Percentiles rank a stretch among this genome's conserved stretches.
Conservation (phyloP, 2,113 vertebrate species). For the Psittacara wagleri region DNA sequence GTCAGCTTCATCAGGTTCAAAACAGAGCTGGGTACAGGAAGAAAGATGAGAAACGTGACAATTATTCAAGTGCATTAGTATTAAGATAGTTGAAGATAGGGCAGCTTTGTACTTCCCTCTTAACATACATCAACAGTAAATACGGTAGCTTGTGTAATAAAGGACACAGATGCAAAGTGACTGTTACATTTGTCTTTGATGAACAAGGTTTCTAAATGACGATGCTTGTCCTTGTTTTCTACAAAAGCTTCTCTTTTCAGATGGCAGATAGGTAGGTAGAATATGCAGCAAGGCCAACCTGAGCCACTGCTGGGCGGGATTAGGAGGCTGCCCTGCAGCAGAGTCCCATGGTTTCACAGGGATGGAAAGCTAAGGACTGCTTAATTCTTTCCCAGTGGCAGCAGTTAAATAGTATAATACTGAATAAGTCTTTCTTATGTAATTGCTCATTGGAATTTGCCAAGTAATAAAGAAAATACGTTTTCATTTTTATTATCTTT, state of each 20-base stretch:
- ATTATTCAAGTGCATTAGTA: not conserved
- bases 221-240: not conserved
- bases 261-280: not conserved
- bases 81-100: not conserved
- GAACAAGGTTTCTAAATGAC: not conserved
- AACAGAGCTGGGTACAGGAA: not conserved
- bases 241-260: not conserved
- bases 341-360: not conserved
- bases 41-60: not conserved
- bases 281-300: not conserved
- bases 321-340: not conserved
- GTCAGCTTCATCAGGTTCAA: not conserved
- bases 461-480: not conserved
- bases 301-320: not conserved
- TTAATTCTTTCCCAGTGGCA: not conserved
- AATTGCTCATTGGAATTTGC: not conserved
- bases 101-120: not conserved
- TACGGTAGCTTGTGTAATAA: not conserved
- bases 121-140: not conserved
- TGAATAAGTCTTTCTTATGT: not conserved
- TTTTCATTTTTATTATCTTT: slow-evolving; percentile 1
- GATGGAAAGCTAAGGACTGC: not conserved
- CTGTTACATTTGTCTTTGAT: not conserved
- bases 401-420: not conserved
- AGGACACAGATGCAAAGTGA: not conserved